Conservation (phyloP, 2,113 vertebrate genomes). For the Maccullochella peelii region DNA sequence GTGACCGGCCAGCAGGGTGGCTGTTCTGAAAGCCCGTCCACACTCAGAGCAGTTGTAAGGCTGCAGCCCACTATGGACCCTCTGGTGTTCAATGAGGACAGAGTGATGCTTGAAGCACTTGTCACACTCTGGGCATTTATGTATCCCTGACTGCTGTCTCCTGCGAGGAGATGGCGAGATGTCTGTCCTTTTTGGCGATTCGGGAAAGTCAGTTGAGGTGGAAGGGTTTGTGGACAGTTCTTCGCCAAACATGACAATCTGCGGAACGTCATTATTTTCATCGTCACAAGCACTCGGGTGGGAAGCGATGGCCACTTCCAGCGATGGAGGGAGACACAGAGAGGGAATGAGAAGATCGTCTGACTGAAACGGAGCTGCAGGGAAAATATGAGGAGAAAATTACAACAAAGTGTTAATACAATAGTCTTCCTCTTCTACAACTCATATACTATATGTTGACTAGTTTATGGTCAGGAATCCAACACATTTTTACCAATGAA, state of each 20-base stretch:
- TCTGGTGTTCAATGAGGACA: slow-evolving; percentile 76
- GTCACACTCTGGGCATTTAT: slow-evolving; percentile 77
- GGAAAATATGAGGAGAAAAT: background rate
- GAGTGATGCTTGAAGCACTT: slow-evolving; percentile 80
- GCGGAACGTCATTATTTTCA: slow-evolving; percentile 69
- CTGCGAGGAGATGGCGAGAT: slow-evolving; percentile 50
- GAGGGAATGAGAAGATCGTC: slow-evolving; percentile 80
- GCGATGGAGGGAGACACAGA: slow-evolving; percentile 76
- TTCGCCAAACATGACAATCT: slow-evolving; percentile 79
- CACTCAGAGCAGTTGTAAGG: slow-evolving; percentile 83
- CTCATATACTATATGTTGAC: background rate
- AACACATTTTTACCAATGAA: too few relatives aligned
- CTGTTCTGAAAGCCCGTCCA: slow-evolving; percentile 77
- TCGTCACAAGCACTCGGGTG: slow-evolving; percentile 75
- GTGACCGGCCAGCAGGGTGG: slow-evolving; percentile 78
- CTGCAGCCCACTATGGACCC: slow-evolving; percentile 78
- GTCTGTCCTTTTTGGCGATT: slow-evolving; percentile 69
- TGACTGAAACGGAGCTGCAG: slow-evolving; percentile 74
- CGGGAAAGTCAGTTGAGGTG: slow-evolving; percentile 68
- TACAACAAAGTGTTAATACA: background rate
- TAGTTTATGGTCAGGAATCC: too few relatives aligned
- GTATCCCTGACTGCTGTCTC: slow-evolving; percentile 60
- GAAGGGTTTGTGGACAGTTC: slow-evolving; percentile 76
- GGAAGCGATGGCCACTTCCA: slow-evolving; percentile 80
- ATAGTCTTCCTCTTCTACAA: background rate